phyloP scores from a whole-genome alignment of 1,140 invertebrate species.

The Triops cancriformis region DNA sequence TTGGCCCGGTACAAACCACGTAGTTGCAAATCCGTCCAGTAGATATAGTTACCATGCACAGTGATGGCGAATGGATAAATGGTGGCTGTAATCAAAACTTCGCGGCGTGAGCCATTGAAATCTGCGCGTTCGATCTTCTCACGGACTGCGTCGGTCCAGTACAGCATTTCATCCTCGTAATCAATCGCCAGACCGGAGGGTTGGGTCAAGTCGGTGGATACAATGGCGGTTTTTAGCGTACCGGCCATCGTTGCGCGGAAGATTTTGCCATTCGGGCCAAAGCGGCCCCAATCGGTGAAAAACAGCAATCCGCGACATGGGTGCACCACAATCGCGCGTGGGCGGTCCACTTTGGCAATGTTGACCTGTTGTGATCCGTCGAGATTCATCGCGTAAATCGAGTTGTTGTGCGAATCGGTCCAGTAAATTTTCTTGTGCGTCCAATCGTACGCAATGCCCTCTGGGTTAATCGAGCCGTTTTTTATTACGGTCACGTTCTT shows the following conservation, averaged over 20 bases:
- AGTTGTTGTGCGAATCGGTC: slow-evolving; percentile 90
- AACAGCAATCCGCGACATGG: slow-evolving; percentile 85
- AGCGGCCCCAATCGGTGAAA: slow-evolving; percentile 88
- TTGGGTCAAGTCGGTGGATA: slow-evolving; percentile 83
- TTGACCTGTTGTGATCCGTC: slow-evolving; percentile 82
- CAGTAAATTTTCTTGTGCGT: slow-evolving; percentile 94
- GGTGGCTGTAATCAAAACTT: slow-evolving; percentile 56
- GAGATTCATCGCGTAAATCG: slow-evolving; percentile 90
- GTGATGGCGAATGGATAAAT: slow-evolving; percentile 96
- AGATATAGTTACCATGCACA: slow-evolving; percentile 83
- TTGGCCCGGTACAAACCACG: slow-evolving; percentile 91
- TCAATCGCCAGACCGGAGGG: slow-evolving; percentile 94
- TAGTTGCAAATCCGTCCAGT: slow-evolving; percentile 94
- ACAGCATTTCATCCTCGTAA: slow-evolving; percentile 87
- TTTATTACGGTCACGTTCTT: slow-evolving; percentile 54
- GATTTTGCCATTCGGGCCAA: slow-evolving; percentile 87
- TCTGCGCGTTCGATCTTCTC: slow-evolving; percentile 94
- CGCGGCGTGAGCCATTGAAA: slow-evolving; percentile 66
- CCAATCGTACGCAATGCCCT: slow-evolving; percentile 95
- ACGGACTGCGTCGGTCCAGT: slow-evolving; percentile 94
- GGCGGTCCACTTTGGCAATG: slow-evolving; percentile 84
- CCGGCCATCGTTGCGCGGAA: slow-evolving; percentile 94
- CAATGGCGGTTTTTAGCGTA: slow-evolving; percentile 77
- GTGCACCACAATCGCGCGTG: slow-evolving; percentile 90
- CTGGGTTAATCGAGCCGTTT: slow-evolving; percentile 77